Evolutionary conservation across 2,797 vertebrate genomes (phyloP).

Genomic region (Poliocrania exsul): DNA sequence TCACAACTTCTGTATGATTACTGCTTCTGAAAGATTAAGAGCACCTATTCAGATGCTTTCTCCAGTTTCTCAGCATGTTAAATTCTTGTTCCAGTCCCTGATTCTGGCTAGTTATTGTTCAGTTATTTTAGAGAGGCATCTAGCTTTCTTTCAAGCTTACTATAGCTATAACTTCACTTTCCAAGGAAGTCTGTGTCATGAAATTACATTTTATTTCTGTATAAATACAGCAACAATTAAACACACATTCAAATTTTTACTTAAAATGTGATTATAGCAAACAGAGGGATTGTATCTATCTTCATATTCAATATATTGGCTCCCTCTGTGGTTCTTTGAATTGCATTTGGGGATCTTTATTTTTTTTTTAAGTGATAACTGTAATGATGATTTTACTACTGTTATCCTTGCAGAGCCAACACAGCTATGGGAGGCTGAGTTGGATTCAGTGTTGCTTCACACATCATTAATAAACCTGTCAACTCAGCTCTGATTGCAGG

Average conservation of each 20-base stretch:
- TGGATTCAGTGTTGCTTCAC: conserved; percentile 28
- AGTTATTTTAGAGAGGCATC: not conserved
- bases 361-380: not conserved
- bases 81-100: not conserved
- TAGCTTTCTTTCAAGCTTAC: not conserved
- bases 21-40: not conserved
- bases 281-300: not conserved
- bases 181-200: not conserved
- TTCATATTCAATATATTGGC: not conserved
- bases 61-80: not conserved
- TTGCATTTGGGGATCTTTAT: not conserved
- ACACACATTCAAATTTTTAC: not conserved
- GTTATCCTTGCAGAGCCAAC: not conserved
- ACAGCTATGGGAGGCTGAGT: not conserved
- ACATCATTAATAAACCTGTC: conserved; percentile 37
- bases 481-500: not conserved
- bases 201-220: not conserved
- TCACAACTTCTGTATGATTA: not conserved
- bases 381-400: conserved; percentile 3
- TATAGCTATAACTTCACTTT: not conserved
- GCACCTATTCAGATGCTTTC: not conserved
- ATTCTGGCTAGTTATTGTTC: not conserved
- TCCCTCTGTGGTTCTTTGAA: not conserved
- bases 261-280: not conserved
- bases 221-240: not conserved